A percentile compares a stretch with the other conserved stretches of the same genome.
Conservation (phyloP, 64 coral and sea anemone genomes). For the Dendrophyllia cribrosa region DNA sequence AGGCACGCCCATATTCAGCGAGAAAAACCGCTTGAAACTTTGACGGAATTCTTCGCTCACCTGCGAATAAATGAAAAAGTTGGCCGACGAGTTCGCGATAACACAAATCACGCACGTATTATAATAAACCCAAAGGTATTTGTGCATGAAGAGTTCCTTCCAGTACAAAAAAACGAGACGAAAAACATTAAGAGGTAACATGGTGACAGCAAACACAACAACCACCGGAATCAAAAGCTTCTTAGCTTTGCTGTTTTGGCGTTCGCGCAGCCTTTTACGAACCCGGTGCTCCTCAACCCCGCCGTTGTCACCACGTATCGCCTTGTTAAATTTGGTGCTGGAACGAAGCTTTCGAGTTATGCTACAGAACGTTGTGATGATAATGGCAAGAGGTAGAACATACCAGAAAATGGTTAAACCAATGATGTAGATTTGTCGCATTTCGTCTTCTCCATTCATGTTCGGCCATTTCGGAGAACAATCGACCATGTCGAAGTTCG, state of each 20-base stretch:
- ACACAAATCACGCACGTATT: constrained; percentile 55
- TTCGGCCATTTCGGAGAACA: constrained; percentile 48
- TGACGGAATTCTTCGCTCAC: constrained; percentile 75
- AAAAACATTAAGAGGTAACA: constrained; percentile 76
- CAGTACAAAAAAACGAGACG: constrained; percentile 65
- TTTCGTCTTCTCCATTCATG: background rate
- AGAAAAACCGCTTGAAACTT: constrained; percentile 42
- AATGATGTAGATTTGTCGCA: constrained; percentile 54
- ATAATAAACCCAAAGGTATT: constrained; percentile 73
- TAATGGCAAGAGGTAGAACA: constrained; percentile 58
- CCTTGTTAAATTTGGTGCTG: constrained; percentile 70
- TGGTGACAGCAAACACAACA: constrained; percentile 71
- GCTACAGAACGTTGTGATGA: constrained; percentile 54
- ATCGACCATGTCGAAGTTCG: background rate
- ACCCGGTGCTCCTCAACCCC: background rate
- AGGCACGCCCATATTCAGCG: background rate
- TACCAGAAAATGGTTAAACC: constrained; percentile 65
- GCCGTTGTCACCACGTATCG: constrained; percentile 19
- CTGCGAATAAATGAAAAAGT: constrained; percentile 80
- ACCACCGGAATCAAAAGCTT: constrained; percentile 84
- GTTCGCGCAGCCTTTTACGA: constrained; percentile 26
- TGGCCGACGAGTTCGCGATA: constrained; percentile 73
- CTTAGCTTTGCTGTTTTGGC: constrained; percentile 77
- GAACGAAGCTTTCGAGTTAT: constrained; percentile 54
- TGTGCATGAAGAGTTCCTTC: constrained; percentile 14